Conservation (phyloP, 2,113 vertebrate genomes). For the Cephalopterus ornatus region DNA sequence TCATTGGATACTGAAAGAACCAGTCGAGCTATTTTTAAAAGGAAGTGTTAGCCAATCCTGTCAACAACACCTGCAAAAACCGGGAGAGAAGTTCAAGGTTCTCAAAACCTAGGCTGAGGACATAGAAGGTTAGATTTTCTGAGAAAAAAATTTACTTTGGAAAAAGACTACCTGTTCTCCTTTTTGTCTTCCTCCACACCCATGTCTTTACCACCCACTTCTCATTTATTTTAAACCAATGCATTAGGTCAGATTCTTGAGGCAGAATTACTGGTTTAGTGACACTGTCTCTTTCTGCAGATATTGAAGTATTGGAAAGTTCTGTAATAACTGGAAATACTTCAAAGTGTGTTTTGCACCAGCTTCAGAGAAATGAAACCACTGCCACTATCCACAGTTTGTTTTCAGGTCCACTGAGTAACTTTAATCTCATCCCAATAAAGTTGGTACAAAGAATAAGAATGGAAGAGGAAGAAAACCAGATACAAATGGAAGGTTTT, state of each 20-base stretch:
- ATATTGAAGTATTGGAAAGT: background rate
- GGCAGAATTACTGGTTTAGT: background rate
- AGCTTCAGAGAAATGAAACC: background rate
- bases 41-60: background rate
- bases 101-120: background rate
- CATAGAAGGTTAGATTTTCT: background rate
- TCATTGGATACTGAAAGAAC: background rate
- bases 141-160: background rate
- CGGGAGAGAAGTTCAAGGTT: background rate
- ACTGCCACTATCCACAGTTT: background rate
- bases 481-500: background rate
- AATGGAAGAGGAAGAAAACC: background rate
- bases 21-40: background rate
- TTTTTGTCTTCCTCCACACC: background rate
- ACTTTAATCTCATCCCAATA: background rate
- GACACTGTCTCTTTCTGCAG: background rate
- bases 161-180: background rate
- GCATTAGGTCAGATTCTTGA: background rate
- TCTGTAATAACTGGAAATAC: background rate
- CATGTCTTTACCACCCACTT: rapidly evolving
- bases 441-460: background rate
- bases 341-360: background rate
- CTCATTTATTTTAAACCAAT: background rate
- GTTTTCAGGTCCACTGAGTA: background rate
- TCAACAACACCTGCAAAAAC: constrained; percentile 33